These are phyloP conservation scores for Halocynthia aurantium DNA, from an alignment of 23 tunicate species.

Conservation along the genomic window DNA sequence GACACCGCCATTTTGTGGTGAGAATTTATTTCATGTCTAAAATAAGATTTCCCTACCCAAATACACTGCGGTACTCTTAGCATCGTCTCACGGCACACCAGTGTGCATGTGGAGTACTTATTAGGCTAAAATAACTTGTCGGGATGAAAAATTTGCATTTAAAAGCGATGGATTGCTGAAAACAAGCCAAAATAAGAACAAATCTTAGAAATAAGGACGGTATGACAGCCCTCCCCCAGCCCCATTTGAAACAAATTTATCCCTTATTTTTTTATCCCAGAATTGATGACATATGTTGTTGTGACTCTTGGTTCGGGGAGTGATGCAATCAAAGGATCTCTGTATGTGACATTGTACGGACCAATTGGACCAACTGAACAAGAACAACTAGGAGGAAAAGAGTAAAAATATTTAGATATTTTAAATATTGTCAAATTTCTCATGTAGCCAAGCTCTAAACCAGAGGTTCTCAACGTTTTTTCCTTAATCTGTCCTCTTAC, in stretches of 20 bases:
- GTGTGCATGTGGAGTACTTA: too few species aligned
- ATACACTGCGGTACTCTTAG: too few species aligned
- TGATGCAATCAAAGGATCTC: conserved; percentile 46
- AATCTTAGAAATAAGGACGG: background rate
- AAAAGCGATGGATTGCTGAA: conserved; percentile 1
- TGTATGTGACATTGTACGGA: conserved; percentile 58
- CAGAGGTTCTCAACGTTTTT: too few species aligned
- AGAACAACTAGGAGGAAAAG: conserved; percentile 53
- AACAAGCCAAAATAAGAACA: too few species aligned
- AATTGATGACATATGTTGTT: conserved; percentile 49
- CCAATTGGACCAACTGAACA: conserved; percentile 34
- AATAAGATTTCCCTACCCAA: too few species aligned
- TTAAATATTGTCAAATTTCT: background rate
- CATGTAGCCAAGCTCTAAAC: too few species aligned
- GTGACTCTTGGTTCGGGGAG: conserved; percentile 31
- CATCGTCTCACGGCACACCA: too few species aligned
- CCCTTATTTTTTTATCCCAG: conserved; percentile 19
- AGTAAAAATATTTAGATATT: background rate
- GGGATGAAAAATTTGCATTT: background rate
- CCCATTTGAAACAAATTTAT: background rate
- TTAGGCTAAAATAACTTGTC: too few species aligned
- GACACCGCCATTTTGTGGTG: conserved; percentile 60
- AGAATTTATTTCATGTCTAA: background rate
- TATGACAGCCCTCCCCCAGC: background rate
- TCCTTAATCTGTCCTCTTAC: too few species aligned